Base-by-base conservation (phyloP, 2,113 vertebrate genomes). In the Rhagologus leucostigma region DNA sequence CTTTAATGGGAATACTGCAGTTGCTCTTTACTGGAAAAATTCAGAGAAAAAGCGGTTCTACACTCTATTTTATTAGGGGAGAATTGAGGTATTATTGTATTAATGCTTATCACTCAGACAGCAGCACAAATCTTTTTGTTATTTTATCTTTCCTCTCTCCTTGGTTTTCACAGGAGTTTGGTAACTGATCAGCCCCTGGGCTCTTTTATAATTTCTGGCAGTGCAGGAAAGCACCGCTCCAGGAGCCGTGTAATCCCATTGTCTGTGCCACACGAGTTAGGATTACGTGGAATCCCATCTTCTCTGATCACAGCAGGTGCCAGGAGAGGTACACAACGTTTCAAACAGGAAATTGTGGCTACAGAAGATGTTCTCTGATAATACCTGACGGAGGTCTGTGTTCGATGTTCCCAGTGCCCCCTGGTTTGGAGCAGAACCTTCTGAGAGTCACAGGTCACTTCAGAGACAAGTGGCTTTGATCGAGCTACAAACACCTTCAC, bases 101-200 rank as follows among this genome's bases (percentile, higher is more conserved):
- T 91, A 91, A 89, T 73, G 65, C 53, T 96, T 92, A 95, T 85
- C 90, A 89, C 65, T 65, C 81, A 50, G 39, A 91, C 64, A 94
- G 74, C 59, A 91, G 91, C 59, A 89, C 32, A 84, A 64, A 91
- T 84, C 69, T 77, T 87, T 60, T 42, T 91, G 65, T 63, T 81
- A 53, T 84, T 91, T 84, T 59, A 44, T 55, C 85, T 89, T 44
- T 57, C 46, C 52, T 37, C 62, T 75, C 68, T 50, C 55, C 35
- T 53, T 22, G n/a, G 59, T 50, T 93, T 64, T 47, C 29, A 4
- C 27, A 26, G 23, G 52, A 89, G 52, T 91, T 87, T 89, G 79
- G 71, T 69, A 52, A 50, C 78, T 86, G 77, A 94, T 94, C 79
- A 95, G 50, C 79, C 62, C 52, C 74, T 65, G 75, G 56, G 89